Evolutionary conservation across 2,113 vertebrate genomes (phyloP).

Genomic region (Embiotoca jacksoni): DNA sequence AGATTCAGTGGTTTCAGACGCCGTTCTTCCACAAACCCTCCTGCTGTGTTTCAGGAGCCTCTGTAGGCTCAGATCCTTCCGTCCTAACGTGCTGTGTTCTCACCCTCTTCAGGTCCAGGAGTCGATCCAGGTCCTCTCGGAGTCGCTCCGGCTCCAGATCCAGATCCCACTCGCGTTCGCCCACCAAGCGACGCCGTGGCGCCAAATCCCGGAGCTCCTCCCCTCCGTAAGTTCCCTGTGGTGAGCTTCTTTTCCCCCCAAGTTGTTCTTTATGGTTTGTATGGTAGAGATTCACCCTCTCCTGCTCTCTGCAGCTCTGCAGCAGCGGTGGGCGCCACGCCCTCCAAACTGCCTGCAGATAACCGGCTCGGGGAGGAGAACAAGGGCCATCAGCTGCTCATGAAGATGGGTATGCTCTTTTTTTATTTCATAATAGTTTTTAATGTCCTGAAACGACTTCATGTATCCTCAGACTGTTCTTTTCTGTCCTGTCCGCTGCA

Average conservation of each 20-base stretch:
- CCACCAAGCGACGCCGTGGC: constrained; percentile 83
- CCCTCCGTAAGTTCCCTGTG: constrained; percentile 87
- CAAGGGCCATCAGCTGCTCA: constrained; percentile 84
- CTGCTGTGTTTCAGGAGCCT: too few species aligned
- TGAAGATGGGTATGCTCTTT: constrained; percentile 88
- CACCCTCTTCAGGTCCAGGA: constrained; percentile 86
- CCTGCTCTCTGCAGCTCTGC: constrained; percentile 83
- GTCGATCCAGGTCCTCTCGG: constrained; percentile 90
- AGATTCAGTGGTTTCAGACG: too few species aligned
- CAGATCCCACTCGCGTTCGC: constrained; percentile 89
- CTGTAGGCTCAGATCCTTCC: neutral
- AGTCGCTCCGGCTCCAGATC: constrained; percentile 91
- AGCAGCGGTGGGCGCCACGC: constrained; percentile 86
- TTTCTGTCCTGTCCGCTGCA: constrained; percentile 61
- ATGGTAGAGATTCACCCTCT: neutral
- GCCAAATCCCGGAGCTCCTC: constrained; percentile 91
- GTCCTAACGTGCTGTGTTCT: neutral
- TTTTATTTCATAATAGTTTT: neutral
- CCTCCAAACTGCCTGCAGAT: constrained; percentile 85
- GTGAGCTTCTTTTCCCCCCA: neutral
- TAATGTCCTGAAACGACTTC: too few species aligned
- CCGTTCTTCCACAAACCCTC: too few species aligned
- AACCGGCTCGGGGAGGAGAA: constrained; percentile 95
- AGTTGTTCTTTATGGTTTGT: neutral
- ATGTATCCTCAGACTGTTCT: too few species aligned